Evolutionary conservation across 2,113 vertebrate species (phyloP), one percentile per base, ranked within the genome.

Genomic region (Plotosus lineatus): DNA sequence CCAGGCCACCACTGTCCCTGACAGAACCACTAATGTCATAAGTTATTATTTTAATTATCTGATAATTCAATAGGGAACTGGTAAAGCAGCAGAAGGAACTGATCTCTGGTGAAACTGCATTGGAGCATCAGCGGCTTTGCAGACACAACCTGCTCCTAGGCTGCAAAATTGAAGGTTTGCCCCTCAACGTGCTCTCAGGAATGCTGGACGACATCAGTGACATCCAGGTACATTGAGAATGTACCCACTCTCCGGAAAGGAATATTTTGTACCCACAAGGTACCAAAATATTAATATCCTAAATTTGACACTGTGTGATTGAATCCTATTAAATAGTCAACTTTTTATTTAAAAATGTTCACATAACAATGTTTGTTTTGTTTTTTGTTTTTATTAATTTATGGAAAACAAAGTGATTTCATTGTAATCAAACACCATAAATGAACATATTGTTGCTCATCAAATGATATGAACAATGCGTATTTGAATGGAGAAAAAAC

Each of bases 81-180:
- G 87, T 85, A 56, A 96, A 93, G 80, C 76, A 93, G 44, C 96
- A 98, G 86, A 95, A 91, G 51, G 92, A 96, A 88, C 86, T 91
- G 36, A 82, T 93, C 66, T 84, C 85, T 9, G 33, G 91, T 17
- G 96, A 99, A 86, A 88, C 87, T 0, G 84, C 91, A n/a, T 77
- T 98, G 88, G 98, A 99, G 85, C 95, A 95, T 65, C 94, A 92
- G 51, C 93, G 87, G 19, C 74, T 97, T 56, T 90, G 90, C 69
- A 88, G 90, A 84, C 98, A 99, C 86, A 99, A 98, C 82, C 6
- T 95, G 53, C 92, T 99, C 75, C 92, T 98, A 38, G 91, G 89
- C 63, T 98, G 96, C 87, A 99, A 98, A 86, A 93, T 99, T 38
- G 90, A 95, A 65, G 83, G 91, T 85, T 87, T 97, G 58, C 93